Base-by-base conservation (phyloP, 2,113 vertebrate species). In the Nycticorax nycticorax region DNA sequence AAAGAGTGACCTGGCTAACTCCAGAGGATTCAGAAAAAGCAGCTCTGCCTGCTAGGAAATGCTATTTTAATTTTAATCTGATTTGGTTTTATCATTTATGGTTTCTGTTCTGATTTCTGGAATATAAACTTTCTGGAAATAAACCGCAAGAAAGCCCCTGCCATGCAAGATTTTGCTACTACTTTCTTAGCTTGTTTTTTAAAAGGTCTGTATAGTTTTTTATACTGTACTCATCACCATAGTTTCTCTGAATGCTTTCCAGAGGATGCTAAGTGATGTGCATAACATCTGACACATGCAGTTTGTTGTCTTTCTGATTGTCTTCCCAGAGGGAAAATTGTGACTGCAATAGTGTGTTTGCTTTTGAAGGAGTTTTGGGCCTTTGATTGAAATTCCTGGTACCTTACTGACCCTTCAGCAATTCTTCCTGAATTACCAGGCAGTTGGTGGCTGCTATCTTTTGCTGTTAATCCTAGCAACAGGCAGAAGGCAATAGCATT, bases 191-290 rank as follows among this genome's bases (percentile, higher is more conserved):
- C 11, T 47, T 75, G 41, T 87, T 66, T 66, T 39, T 1, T 2
- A 21, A 8, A 83, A 33, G 8, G 5, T 53, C 76, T 64, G 17
- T 47, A 0, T 75, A 63, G 21, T 17, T n/a, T 62, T 93, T 89
- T 81, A 18, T 60, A 47, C 30, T 1, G 5, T 59, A n/a, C 8
- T 81, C 8, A 32, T 86, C 72, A 37, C 28, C 12, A 10, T n/a
- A 52, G 27, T 60, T 95, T 64, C 77, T 91, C 81, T 95, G 87
- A 81, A 87, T 76, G 30, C 32, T 91, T 95, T 88, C 68, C 64
- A 89, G 63, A 74, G 55, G 14, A 85, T 84, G 35, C 64, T 52
- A 84, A 73, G 52, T 53, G 62, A 76, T 79, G 17, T 75, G 26
- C 37, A 5, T 68, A 72, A 41, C 39, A 77, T 73, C 52, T 50